Conservation (phyloP, 1,140 invertebrate species). For the Eupristina koningsbergeri region DNA sequence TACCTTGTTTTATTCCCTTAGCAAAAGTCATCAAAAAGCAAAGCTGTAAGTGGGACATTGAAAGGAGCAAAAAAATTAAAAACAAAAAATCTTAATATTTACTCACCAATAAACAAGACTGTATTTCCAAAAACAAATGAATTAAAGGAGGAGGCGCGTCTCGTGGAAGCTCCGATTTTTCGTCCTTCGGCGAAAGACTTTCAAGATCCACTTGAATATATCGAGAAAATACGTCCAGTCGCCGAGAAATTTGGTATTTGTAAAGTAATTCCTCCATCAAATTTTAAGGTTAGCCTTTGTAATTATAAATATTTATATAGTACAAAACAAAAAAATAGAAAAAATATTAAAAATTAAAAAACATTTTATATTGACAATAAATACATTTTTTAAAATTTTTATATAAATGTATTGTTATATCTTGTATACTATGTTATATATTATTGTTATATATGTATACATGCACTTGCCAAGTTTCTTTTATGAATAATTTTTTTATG, state of each 20-base stretch:
- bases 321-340: too few species aligned
- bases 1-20: not conserved
- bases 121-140: constrained; percentile 73
- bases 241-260: constrained; percentile 91
- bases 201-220: constrained; percentile 91
- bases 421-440: too few species aligned
- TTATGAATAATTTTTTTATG: too few species aligned
- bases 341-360: too few species aligned
- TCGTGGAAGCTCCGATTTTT: constrained; percentile 88
- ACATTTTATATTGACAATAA: too few species aligned
- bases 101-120: constrained; percentile 72
- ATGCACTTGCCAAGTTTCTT: too few species aligned
- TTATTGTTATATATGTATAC: too few species aligned
- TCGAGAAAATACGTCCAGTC: constrained; percentile 85
- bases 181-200: constrained; percentile 89
- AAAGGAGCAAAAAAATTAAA: constrained; percentile 58
- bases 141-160: constrained; percentile 70
- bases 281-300: constrained; percentile 79
- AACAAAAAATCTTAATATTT: constrained; percentile 61
- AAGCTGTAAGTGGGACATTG: constrained; percentile 57
- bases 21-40: constrained; percentile 65
- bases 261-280: constrained; percentile 88
- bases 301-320: too few species aligned
- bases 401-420: too few species aligned
- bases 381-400: too few species aligned